Base-by-base conservation (phyloP, 2,797 vertebrate species). In the Chrosomus eos region DNA sequence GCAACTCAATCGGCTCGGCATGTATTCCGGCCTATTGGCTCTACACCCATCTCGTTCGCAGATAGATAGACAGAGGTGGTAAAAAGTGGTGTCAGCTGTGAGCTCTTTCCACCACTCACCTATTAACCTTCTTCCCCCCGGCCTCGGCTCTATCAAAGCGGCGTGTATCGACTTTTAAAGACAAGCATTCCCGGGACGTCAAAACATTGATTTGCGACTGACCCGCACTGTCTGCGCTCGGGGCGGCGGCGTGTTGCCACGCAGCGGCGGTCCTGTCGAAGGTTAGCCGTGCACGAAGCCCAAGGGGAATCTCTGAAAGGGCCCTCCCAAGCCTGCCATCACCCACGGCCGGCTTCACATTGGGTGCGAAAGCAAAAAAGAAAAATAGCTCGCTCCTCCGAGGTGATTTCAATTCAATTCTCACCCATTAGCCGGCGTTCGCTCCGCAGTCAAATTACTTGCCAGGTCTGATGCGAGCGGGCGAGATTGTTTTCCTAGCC, bases 401-500 rank as follows among this genome's bases (percentile, higher is more conserved):
- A 97, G 97, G 97, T 98, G 97, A 97, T 98, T 98, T 97, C 96
- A 97, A 95, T 97, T 98, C 97, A 98, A 99, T 99, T 99, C 96
- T 96, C 97, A 98, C 97, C 97, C 96, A 93, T 94, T 95, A 95
- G 94, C 95, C 95, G 70, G 92, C 95, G 94, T 97, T 96, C 96
- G 95, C 93, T 87, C 95, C 92, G 91, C 91, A 93, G 93, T 91
- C 79, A 95, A 93, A 96, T 93, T 93, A 94, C 92, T 93, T 90
- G 90, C 76, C 48, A 38, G 3, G 89, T 94, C 92, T 92, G 93
- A 93, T 58, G 91, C 93, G 95, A 95, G 93, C 91, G 89, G 91
- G 92, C 83, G 28, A 87, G 87, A 92, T 94, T 95, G 93, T 91
- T 90, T 90, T 87, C 88, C 71, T 89, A 89, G 91, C 93, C 43